phyloP scores from a whole-genome alignment of 2,888 invertebrate species.

The Tuberolachnus salignus region DNA sequence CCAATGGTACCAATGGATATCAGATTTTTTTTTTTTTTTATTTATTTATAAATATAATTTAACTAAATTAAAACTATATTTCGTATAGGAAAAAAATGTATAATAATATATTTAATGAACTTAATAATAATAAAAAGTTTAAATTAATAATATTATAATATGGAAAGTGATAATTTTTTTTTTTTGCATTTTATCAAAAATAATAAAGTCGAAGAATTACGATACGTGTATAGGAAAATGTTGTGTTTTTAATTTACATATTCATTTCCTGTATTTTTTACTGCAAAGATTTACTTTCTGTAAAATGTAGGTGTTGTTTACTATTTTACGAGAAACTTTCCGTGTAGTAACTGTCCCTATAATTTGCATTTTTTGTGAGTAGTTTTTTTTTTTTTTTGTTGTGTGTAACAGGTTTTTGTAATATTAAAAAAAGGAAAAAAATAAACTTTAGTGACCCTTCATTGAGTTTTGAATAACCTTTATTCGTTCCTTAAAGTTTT shows the following conservation, averaged over 20 bases:
- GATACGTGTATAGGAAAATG: constrained; percentile 5
- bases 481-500: constrained; percentile 6
- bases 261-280: constrained; percentile 17
- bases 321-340: constrained; percentile 44
- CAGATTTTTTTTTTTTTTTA: no score
- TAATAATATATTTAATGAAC: no score
- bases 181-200: no score
- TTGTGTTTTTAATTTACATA: constrained; percentile 42
- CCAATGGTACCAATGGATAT: no score
- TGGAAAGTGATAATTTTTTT: no score
- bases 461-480: constrained; percentile 20
- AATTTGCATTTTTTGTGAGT: constrained; percentile 32
- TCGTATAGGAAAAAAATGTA: no score
- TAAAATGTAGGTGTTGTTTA: constrained; percentile 33
- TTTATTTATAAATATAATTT: no score
- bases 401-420: constrained; percentile 40
- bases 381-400: background rate
- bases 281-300: constrained; percentile 10
- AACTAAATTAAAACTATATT: no score
- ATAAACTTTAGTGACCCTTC: constrained; percentile 34
- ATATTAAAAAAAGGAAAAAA: constrained; percentile 9
- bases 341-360: constrained; percentile 12
- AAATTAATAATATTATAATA: no score
- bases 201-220: no score
- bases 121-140: no score